These are phyloP conservation scores for Trichopria drosophilae DNA, from an alignment of 2,888 invertebrate genomes.

Conservation along the genomic window DNA sequence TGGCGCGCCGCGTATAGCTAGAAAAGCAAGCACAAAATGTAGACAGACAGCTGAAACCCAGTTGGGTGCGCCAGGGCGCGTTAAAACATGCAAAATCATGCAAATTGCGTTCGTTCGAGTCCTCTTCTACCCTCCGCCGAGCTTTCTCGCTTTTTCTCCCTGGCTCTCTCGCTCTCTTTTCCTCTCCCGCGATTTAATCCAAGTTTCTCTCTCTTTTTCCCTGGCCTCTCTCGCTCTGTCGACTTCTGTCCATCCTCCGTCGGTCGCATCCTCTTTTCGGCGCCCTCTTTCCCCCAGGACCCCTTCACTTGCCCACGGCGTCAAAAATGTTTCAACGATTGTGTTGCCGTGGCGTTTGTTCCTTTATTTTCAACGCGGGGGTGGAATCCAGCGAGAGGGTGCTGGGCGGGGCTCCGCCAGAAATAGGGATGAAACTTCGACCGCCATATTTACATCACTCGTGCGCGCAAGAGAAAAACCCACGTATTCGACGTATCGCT, in stretches of 20 bases:
- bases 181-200: slow-evolving; percentile 33
- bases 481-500: no score
- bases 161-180: slow-evolving; percentile 39
- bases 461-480: slow-evolving; percentile 31
- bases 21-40: slow-evolving; percentile 50
- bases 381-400: slow-evolving; percentile 45
- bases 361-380: slow-evolving; percentile 52
- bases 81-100: slow-evolving; percentile 58
- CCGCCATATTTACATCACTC: slow-evolving; percentile 56
- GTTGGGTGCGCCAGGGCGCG: slow-evolving; percentile 49
- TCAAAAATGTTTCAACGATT: slow-evolving; percentile 54
- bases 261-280: slow-evolving; percentile 15
- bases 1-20: no score
- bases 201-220: no score
- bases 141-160: slow-evolving; percentile 34
- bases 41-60: slow-evolving; percentile 51
- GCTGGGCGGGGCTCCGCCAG: slow-evolving; percentile 49
- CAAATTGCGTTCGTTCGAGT: slow-evolving; percentile 57
- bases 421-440: slow-evolving; percentile 53
- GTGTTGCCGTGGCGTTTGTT: slow-evolving; percentile 52
- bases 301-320: slow-evolving; percentile 40
- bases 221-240: slow-evolving; percentile 4
- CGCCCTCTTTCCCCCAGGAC: slow-evolving; percentile 30
- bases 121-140: slow-evolving; percentile 37
- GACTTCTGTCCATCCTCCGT: no score